Evolutionary conservation across 1,140 invertebrate species (phyloP), one percentile per base, ranked within the genome.

Genomic region (Macrocentrus cingulum): DNA sequence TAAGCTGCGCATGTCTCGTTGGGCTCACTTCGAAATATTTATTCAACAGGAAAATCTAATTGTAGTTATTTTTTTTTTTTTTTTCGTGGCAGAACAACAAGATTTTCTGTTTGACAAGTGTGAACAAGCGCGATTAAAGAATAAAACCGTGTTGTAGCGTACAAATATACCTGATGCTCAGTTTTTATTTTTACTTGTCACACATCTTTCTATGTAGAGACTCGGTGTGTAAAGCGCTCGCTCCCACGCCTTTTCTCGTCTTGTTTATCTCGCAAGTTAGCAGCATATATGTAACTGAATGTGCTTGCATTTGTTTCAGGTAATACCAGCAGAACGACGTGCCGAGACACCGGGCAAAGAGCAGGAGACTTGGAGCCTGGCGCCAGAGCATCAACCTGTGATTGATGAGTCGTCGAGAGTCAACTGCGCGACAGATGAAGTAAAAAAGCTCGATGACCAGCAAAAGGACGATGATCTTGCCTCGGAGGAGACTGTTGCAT

Each of bases 311-410:
- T 55, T 48, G 36, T 71, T 65, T 0, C 65, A 80, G 76, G 76
- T 80, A 50, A 78, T 76, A 56, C 76, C 77, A 59, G 75, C 67
- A 1, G 76, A 80, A 37, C 71, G 76, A 9, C 66, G 74, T 1
- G 58, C 65, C 4, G 65, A 66, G 0, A 71, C 23, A 45, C 36
- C 48, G 5, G 23, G 16, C 13, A 49, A 76, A 1, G 75, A 76
- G 29, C 73, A 77, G 0, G 78, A 80, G 37, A 80, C 72, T 0
- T 79, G 76, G 78, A 64, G 62, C 3, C 8, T 74, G 18, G 67
- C 67, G 3, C 49, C 71, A 1, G 65, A 67, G 0, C 60, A 61
- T 51, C 52, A 48, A 37, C 59, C 36, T 15, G 22, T 37, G 48
- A 25, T 2, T 11, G 13, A 37, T 19, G 45, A 49, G 9, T 39